Base-by-base conservation (phyloP, 1,140 invertebrate genomes). In the Pogonognathellus flavescens region DNA sequence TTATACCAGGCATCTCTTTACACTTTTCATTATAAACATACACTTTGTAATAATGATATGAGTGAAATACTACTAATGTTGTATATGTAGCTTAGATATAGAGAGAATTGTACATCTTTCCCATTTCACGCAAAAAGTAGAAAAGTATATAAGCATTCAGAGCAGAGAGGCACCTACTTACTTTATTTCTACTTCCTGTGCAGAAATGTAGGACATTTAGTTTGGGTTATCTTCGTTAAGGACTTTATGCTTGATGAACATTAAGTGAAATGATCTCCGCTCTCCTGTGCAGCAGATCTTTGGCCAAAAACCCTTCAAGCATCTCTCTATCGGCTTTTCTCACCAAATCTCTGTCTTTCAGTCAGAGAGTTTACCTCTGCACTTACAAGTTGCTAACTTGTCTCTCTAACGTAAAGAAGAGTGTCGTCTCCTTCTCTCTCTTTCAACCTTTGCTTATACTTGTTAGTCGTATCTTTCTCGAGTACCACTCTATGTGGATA, bases 161-260 rank as follows among this genome's bases (percentile, higher is more conserved):
- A 41, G 31, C 6, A 6, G 31, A 41, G 31, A 41, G 22, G 22
- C 20, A 66, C 31, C 31, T 57, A 50, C 70, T 76, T 76, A 76
- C 70, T 49, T 76, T 76, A 76, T 76, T 76, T 49, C 70, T 31
- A 41, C 25, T 76, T 76, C 31, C 31, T 50, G 70, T 49, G 1
- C 31, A 49, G 70, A 76, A 76, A 76, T 49, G 70, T 50, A 76
- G 41, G 70, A 50, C 70, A 18, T 76, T 50, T 49, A 76, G 70
- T 76, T 76, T 76, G 41, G 70, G 70, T 76, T 76, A 76, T 76
- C 70, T 76, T 76, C 70, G 41, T 76, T 76, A 76, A 76, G 41
- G 70, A 76, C 70, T 76, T 76, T 76, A 76, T 76, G 70, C 70
- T 76, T 76, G 70, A 76, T 76, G 70, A 76, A 76, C 70, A 76